Evolutionary conservation across 2,797 vertebrate species (phyloP).

Genomic region (Threskiornis aethiopicus): DNA sequence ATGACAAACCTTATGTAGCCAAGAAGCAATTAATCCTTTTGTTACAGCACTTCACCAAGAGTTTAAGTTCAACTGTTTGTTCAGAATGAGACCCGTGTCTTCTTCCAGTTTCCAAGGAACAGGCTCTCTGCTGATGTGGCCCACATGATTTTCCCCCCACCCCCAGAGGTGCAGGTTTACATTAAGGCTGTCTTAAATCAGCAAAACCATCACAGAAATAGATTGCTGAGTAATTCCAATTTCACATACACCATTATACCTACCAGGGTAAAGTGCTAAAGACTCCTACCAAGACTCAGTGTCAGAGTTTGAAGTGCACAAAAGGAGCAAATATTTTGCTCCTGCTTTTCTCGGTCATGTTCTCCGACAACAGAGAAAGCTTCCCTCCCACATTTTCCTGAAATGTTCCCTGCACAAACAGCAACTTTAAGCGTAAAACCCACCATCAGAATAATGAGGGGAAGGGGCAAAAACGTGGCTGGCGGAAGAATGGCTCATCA

Average conservation of each 20-base stretch:
- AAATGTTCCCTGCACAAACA: not conserved
- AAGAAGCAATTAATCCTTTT: not conserved
- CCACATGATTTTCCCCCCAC: no score
- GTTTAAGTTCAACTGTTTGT: not conserved
- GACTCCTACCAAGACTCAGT: not conserved
- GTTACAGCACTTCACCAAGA: not conserved
- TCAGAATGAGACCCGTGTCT: not conserved
- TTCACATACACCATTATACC: not conserved
- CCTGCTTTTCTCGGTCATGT: not conserved
- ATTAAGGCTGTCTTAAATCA: not conserved
- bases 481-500: not conserved
- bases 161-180: not conserved
- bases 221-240: not conserved
- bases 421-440: not conserved
- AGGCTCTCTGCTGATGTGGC: not conserved
- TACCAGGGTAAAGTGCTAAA: not conserved
- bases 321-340: not conserved
- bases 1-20: not conserved
- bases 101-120: not conserved
- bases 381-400: not conserved
- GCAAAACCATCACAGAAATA: not conserved
- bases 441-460: fast-evolving
- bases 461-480: not conserved
- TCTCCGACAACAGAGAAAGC: not conserved
- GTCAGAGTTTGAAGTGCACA: not conserved